Evolutionary conservation across 2,888 invertebrate genomes (phyloP), one percentile per base, ranked within the genome.

Genomic region (Pollenia angustigena): DNA sequence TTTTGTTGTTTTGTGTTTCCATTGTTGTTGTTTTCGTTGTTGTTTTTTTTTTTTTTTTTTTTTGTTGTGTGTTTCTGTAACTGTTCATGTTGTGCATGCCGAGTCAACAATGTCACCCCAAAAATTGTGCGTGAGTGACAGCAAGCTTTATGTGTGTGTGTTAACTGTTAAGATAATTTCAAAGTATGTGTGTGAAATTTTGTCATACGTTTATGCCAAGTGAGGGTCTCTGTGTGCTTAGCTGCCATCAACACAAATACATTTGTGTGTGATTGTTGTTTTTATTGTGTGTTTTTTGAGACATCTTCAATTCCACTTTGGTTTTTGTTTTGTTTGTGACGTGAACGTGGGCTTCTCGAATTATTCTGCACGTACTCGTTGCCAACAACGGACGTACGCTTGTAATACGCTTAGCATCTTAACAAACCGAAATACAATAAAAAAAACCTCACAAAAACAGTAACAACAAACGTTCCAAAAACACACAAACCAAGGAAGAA

Each of bases 311-410:
- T 87, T 85, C 84, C 84, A 89, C 88, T 90, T 90, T 88, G 89
- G 90, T 90, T 92, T 93, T 93, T 92, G 93, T 93, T 93, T 92
- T 92, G 92, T 92, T 93, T 93, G 93, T 92, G 93, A 93, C 93
- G 92, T 93, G 92, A 91, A 92, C 92, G 91, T 91, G 91, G 90
- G 90, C 91, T 91, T 87, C 84, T 81, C 87, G 93, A 92, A 92
- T 93, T 92, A 93, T 92, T 93, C 92, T 92, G 92, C 92, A 93
- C 93, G 93, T 93, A 92, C 91, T 91, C 92, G 92, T 91, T 91
- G 92, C 89, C 92, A 92, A 91, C 90, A 91, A 91, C 92, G 92
- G 92, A 92, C 91, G 91, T 91, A 90, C 88, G 88, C 88, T 87
- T 84, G 84, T 87, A 84, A 69, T 84, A 84, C 84, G 84, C 87